phyloP scores from a whole-genome alignment of 2,797 vertebrate species.

The Halcyon badia region DNA sequence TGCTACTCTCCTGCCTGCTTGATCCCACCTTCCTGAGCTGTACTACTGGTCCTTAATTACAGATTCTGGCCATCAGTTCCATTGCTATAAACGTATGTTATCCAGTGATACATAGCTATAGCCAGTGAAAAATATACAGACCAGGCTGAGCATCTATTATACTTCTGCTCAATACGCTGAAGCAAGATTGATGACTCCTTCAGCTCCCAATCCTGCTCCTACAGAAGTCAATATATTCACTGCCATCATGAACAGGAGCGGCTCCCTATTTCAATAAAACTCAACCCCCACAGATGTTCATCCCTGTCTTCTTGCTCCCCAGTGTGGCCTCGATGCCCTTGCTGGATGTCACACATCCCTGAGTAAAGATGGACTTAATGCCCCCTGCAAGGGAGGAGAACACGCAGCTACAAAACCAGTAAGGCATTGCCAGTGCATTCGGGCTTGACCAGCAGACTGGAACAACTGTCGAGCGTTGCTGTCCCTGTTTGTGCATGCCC shows the following conservation, averaged over 20 bases:
- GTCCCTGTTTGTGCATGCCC: not conserved
- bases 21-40: not conserved
- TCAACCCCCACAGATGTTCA: not conserved
- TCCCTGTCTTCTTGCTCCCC: not conserved
- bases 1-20: not conserved
- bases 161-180: conserved; percentile 8
- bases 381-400: not conserved
- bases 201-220: not conserved
- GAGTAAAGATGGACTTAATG: not conserved
- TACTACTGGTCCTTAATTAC: not conserved
- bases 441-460: not conserved
- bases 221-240: not conserved
- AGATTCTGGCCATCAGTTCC: not conserved
- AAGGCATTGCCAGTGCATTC: not conserved
- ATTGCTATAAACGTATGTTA: not conserved
- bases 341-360: not conserved
- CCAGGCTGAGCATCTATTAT: not conserved
- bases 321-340: not conserved
- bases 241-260: not conserved
- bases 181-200: conserved; percentile 44
- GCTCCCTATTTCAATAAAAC: not conserved
- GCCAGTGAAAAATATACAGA: conserved; percentile 13
- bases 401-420: not conserved
- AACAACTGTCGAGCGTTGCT: not conserved
- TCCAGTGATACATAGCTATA: not conserved